Evolutionary conservation across 2,797 vertebrate species (phyloP).

Genomic region (Rhyacichthys aspro): DNA sequence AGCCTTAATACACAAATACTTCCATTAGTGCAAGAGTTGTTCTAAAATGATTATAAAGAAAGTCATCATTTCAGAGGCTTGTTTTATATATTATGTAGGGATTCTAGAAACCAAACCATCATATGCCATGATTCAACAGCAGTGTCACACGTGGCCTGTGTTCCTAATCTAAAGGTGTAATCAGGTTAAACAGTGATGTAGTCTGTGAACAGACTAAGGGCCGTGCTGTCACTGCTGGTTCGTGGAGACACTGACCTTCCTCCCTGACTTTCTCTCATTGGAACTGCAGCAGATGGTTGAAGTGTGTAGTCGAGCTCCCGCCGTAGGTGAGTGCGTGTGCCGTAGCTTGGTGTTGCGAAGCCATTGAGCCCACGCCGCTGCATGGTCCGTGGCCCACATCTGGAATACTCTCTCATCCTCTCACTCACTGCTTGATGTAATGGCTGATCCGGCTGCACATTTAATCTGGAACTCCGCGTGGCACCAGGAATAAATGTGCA

Average conservation of each 20-base stretch:
- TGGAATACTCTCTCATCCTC: constrained; percentile 69
- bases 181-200: neutral
- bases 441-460: constrained; percentile 57
- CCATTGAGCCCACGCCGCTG: constrained; percentile 65
- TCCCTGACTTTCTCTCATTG: constrained; percentile 54
- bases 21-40: no score
- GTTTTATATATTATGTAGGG: no score
- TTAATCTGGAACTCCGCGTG: constrained; percentile 15
- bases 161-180: no score
- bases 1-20: no score
- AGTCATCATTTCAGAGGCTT: no score
- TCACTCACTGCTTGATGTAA: constrained; percentile 67
- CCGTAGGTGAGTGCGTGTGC: constrained; percentile 81
- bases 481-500: constrained; percentile 3
- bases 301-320: constrained; percentile 81
- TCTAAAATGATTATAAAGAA: no score
- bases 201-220: neutral
- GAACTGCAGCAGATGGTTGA: constrained; percentile 87
- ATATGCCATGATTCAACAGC: no score
- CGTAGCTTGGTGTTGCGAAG: constrained; percentile 68
- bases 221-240: constrained; percentile 39
- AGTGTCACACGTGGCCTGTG: no score
- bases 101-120: no score
- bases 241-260: constrained; percentile 71
- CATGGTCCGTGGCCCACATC: constrained; percentile 66